Base-by-base conservation (phyloP, 2,888 invertebrate species). In the Glyphotaelius pellucidus region DNA sequence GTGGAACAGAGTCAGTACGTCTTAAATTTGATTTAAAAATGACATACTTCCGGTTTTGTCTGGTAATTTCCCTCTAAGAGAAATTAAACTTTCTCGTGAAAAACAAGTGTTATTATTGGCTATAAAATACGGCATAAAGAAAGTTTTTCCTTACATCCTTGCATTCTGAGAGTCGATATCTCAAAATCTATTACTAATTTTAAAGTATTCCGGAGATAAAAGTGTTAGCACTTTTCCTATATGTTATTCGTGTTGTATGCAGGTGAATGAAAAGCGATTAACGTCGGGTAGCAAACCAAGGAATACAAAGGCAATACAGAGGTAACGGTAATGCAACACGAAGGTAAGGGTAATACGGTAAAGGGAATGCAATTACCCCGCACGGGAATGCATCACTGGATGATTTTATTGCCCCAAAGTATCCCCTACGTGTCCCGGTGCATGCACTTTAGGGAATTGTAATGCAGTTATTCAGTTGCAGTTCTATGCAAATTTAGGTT, bases 221-320 rank as follows among this genome's bases (percentile, higher is more conserved):
- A 0, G 67, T 67, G 67, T 67, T 67, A 67, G 7, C 25, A 9
- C n/a, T n/a, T 67, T 67, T 67, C 67, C 67, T 47, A n/a, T 67
- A 67, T 25, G 67, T 67, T 67, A 4, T 67, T 67, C 67, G 25
- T 25, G 67, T 67, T 67, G 9, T 67, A 2, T 67, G 67, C 25
- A 67, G 67, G 67, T 67, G 67, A 67, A 67, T n/a, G 67, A n/a
- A 67, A 67, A 67, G 67, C 67, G 67, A 67, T 67, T 67, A 67
- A 67, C 25, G 67, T 67, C 25, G 67, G 7, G 25, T 67, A 67
- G 67, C 67, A n/a, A 25, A 67, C 25, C 67, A 67, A 25, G 67
- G 67, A 67, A 67, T 67, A 67, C 67, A 67, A 67, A 67, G 67
- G 67, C n/a, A 67, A 67, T 67, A 67, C 67, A n/a, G 67, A 67